Evolutionary conservation across 92 coral and sea anemone genomes (phyloP), one percentile per base, ranked within the genome.

Genomic region (Pocillopora meandrina): DNA sequence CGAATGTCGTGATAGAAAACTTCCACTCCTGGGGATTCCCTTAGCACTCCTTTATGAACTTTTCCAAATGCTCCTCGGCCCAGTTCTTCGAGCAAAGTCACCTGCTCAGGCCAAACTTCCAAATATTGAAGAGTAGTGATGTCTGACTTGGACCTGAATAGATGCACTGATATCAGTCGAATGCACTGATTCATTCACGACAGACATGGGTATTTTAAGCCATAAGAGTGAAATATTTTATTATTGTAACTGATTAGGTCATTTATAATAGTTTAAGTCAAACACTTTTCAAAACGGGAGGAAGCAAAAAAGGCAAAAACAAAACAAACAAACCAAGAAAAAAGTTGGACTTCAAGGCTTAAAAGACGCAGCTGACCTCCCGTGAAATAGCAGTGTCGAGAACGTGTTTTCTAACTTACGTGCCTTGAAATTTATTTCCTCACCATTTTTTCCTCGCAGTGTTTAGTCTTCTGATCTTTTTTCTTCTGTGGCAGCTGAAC

Each of bases 1-100:
- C 73, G 34, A 52, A 69, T 69, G 18, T 35, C 36, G 20, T 5
- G 2, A 11, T 34, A 10, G 36, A 69, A 69, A 15, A 69, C 73
- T 31, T 69, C 73, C 73, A 69, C 73, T 31, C 73, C 73, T 69
- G 73, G 73, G 15, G 56, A 69, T 34, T 69, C 73, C 36, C 55
- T 69, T 52, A 69, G 56, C 52, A 69, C 73, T 33, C 52, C 73
- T 35, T 15, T 69, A 35, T 69, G 73, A 10, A 69, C 73, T 69
- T 69, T 69, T 1, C 73, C 73, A 69, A 69, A 69, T 21, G 73
- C 73, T 52, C 73, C 73, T 34, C 73, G 73, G n/a, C 73, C 73
- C 55, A 69, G 73, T 69, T 69, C 73, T 69, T 69, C 73, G 49
- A 69, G 56, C 5, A 69, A 69, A 69, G 73, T 69, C 16, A 69